Evolutionary conservation across 2,888 invertebrate species (phyloP), one percentile per base, ranked within the genome.

Genomic region (Oscheius myriophilus): DNA sequence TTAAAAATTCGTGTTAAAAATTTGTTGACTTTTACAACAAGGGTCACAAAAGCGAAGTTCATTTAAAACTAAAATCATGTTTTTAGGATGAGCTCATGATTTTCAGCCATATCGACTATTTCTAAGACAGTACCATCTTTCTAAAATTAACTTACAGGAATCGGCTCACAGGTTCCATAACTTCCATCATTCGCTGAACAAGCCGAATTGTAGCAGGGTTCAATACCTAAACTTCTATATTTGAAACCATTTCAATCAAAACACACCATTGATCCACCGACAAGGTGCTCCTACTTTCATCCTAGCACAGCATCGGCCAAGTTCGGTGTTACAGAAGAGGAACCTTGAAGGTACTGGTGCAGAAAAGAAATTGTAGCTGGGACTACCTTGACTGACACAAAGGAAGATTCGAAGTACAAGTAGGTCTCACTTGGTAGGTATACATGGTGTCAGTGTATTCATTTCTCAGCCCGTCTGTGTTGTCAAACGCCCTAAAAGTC

Each of bases 211-310:
- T 55, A 55, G 41, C 55, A 55, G 16, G 55, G 55, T 23, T 55
- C 55, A 25, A 55, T 41, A 14, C 55, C 55, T 55, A 18, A 25
- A 55, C 26, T 1, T 18, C n/a, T n/a, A n/a, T n/a, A n/a, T 55
- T 18, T 55, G 7, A 26, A 41, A 1, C 55, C 18, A 11, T 26
- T 7, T 23, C 21, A 14, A 39, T 23, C 1, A 55, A 14, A 25
- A 18, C 4, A 6, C n/a, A 54, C 54, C 54, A 3, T 41, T 18
- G 14, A 55, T 55, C n/a, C 26, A 21, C 41, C 55, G 26, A 39
- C 55, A 55, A 2, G 12, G 23, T n/a, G 16, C 26, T 12, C 18
- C 41, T 23, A 26, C 23, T n/a, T 55, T 55, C 26, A 55, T 12
- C 14, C 55, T 26, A 14, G 55, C 26, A 16, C 21, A 16, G 25